Conservation (phyloP, 2,113 vertebrate species). For the Otocyon megalotis region DNA sequence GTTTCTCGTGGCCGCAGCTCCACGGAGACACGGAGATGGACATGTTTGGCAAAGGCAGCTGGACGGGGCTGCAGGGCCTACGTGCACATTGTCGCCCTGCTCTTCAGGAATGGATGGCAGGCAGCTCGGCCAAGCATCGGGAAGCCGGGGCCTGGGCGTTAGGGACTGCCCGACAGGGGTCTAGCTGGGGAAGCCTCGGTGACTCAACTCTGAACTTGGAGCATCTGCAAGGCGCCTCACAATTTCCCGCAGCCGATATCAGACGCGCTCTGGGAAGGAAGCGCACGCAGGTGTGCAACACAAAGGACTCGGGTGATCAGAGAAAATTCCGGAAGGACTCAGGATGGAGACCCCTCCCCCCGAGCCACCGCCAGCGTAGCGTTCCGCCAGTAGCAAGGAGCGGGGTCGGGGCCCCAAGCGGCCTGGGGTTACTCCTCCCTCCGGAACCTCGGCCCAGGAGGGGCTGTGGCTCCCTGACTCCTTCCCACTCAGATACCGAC, state of each 20-base stretch:
- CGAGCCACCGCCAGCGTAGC: no score
- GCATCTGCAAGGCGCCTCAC: background rate
- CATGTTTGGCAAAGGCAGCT: background rate
- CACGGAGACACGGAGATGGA: background rate
- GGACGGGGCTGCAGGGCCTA: background rate
- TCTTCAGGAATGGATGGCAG: background rate
- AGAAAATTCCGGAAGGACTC: conserved; percentile 15
- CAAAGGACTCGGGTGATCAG: conserved; percentile 55
- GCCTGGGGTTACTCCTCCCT: background rate
- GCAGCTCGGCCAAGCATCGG: fast-evolving
- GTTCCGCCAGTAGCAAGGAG: background rate
- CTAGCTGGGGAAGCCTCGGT: conserved; percentile 1
- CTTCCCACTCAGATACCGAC: background rate
- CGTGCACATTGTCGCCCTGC: background rate
- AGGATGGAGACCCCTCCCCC: background rate
- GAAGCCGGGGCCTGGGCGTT: background rate
- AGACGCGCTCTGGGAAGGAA: conserved; percentile 18
- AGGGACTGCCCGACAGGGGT: no score
- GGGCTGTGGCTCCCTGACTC: background rate
- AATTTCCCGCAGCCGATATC: background rate
- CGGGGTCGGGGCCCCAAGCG: background rate
- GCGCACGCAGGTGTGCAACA: background rate
- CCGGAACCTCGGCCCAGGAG: fast-evolving
- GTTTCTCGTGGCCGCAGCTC: background rate
- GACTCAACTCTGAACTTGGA: conserved; percentile 31